Evolutionary conservation across 2,888 invertebrate species (phyloP).

Genomic region (Drosophila peninsularis): DNA sequence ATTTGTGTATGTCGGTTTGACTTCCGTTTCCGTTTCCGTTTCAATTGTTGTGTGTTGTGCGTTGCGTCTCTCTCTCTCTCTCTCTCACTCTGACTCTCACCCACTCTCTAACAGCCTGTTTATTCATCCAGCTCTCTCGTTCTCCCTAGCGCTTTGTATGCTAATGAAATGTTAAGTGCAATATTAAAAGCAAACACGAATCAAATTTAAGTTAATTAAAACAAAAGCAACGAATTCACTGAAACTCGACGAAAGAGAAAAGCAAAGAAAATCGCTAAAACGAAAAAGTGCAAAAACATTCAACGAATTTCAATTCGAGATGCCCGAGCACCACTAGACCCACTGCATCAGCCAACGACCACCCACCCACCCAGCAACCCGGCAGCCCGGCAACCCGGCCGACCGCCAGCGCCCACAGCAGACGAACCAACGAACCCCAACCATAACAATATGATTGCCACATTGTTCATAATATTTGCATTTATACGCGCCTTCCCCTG

Average conservation of each 20-base stretch:
- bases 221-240: slow-evolving; percentile 16
- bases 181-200: slow-evolving; percentile 29
- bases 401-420: no score
- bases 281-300: slow-evolving; percentile 1
- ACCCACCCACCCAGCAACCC: slow-evolving; percentile 1
- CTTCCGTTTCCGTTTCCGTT: slow-evolving; percentile 29
- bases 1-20: slow-evolving; percentile 13
- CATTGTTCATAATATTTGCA: slow-evolving; percentile 84
- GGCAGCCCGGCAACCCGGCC: no score
- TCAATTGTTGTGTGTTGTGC: slow-evolving; percentile 2
- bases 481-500: slow-evolving; percentile 85
- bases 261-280: slow-evolving; percentile 17
- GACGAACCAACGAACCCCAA: slow-evolving; percentile 18
- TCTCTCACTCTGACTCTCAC: slow-evolving; percentile 6
- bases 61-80: neutral
- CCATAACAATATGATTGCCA: slow-evolving; percentile 82
- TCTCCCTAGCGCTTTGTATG: slow-evolving; percentile 21
- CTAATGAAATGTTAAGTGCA: slow-evolving; percentile 39
- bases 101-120: slow-evolving; percentile 5
- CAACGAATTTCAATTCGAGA: slow-evolving; percentile 21
- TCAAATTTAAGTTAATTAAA: slow-evolving; percentile 39
- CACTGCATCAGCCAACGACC: slow-evolving; percentile 8
- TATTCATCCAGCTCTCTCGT: slow-evolving; percentile 5
- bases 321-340: slow-evolving; percentile 9
- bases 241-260: slow-evolving; percentile 21